Evolutionary conservation across 2,797 vertebrate genomes (phyloP).

Genomic region (Onychomys arenicola): DNA sequence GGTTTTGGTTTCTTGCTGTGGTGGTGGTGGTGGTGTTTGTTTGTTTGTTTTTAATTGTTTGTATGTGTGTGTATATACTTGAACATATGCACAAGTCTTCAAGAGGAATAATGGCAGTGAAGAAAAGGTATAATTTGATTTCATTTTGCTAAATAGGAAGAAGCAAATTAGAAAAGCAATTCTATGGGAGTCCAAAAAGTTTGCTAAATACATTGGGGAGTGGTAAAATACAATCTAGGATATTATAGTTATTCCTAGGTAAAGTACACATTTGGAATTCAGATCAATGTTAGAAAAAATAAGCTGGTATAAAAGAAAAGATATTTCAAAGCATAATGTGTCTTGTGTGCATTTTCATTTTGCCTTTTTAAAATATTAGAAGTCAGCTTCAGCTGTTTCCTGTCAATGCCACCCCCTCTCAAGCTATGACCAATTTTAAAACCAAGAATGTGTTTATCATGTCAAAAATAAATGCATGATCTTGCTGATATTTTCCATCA

Average conservation of each 20-base stretch:
- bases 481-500: conserved; percentile 77
- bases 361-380: conserved; percentile 23
- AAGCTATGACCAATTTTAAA: conserved; percentile 48
- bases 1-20: too few species aligned
- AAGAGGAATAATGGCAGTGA: neutral
- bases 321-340: neutral
- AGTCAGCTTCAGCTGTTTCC: neutral
- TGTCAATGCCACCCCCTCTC: neutral
- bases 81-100: neutral
- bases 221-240: neutral
- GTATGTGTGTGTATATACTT: neutral
- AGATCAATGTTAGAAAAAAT: neutral
- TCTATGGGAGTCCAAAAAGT: rapidly evolving
- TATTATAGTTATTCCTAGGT: neutral
- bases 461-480: conserved; percentile 51
- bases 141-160: neutral
- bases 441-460: neutral
- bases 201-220: neutral
- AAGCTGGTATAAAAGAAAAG: neutral
- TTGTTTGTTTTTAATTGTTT: neutral
- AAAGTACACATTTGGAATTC: neutral
- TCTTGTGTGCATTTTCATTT: neutral
- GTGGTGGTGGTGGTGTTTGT: too few species aligned
- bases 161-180: conserved; percentile 28
- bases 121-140: neutral